Conservation (phyloP, 1,140 invertebrate species). For the Pomacea maculata region DNA sequence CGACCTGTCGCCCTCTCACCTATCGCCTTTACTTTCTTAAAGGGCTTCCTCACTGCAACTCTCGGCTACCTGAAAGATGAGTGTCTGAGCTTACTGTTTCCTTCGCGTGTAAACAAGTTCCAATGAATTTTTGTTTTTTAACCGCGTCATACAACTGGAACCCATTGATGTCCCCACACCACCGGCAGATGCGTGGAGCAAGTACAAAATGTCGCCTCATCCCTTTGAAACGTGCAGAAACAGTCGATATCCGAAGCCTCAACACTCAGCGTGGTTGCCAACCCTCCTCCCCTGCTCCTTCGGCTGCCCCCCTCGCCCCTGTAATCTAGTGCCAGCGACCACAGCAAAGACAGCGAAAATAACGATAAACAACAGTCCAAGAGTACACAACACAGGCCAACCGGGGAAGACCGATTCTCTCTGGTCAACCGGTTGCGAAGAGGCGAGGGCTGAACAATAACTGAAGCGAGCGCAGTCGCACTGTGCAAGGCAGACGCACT, state of each 20-base stretch:
- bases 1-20: too few species aligned
- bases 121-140: not conserved
- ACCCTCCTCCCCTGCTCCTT: not conserved
- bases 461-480: not conserved
- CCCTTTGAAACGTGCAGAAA: slow-evolving; percentile 12
- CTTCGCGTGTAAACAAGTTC: not conserved
- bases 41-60: slow-evolving; percentile 3
- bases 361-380: not conserved
- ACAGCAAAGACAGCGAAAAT: not conserved
- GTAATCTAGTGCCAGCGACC: not conserved
- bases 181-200: not conserved
- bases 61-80: not conserved
- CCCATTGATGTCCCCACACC: not conserved
- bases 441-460: not conserved
- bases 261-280: not conserved
- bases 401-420: not conserved
- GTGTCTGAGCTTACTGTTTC: not conserved
- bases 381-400: not conserved
- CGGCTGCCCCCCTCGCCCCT: too few species aligned
- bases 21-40: not conserved
- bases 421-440: not conserved
- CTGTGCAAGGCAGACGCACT: not conserved
- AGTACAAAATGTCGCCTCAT: not conserved
- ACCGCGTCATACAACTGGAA: not conserved
- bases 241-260: not conserved